Conservation (phyloP, 1,140 invertebrate species). For the Calliopsis andreniformis region DNA sequence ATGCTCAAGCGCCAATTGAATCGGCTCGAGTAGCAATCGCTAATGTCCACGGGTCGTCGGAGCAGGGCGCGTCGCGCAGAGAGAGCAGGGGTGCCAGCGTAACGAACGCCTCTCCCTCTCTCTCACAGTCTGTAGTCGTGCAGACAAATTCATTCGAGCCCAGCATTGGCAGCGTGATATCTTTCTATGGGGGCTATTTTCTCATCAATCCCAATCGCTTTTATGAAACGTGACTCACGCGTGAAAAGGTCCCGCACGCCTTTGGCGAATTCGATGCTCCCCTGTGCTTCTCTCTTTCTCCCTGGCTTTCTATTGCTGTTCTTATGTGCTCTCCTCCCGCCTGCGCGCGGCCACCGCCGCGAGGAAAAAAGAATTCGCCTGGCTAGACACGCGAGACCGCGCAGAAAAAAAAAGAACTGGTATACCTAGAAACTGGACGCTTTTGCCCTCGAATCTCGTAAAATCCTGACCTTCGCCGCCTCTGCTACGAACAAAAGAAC, state of each 20-base stretch:
- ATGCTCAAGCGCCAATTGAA: constrained; percentile 45
- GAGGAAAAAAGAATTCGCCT: not conserved
- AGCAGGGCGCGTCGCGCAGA: constrained; percentile 20
- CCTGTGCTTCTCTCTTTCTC: constrained; percentile 4
- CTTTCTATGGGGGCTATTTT: constrained; percentile 78
- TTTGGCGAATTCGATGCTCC: constrained; percentile 57
- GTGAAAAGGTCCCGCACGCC: constrained; percentile 72
- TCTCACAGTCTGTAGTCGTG: constrained; percentile 50
- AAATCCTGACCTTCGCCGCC: not conserved
- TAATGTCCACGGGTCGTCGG: constrained; percentile 6
- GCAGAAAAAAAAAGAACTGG: not conserved
- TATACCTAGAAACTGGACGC: not conserved
- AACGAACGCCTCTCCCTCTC: constrained; percentile 59
- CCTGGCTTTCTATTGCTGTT: constrained; percentile 8
- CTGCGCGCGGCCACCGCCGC: too few relatives aligned
- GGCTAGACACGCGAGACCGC: not conserved
- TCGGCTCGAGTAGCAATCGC: not conserved
- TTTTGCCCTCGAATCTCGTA: not conserved
- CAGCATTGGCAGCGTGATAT: constrained; percentile 70
- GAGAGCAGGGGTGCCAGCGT: constrained; percentile 54
- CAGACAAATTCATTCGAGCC: constrained; percentile 70
- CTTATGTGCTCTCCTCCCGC: too few relatives aligned
- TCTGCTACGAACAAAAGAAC: not conserved
- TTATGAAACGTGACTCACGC: constrained; percentile 78
- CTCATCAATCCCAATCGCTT: constrained; percentile 79